phyloP scores from a whole-genome alignment of 2,888 invertebrate species.

The Tachina lurida region DNA sequence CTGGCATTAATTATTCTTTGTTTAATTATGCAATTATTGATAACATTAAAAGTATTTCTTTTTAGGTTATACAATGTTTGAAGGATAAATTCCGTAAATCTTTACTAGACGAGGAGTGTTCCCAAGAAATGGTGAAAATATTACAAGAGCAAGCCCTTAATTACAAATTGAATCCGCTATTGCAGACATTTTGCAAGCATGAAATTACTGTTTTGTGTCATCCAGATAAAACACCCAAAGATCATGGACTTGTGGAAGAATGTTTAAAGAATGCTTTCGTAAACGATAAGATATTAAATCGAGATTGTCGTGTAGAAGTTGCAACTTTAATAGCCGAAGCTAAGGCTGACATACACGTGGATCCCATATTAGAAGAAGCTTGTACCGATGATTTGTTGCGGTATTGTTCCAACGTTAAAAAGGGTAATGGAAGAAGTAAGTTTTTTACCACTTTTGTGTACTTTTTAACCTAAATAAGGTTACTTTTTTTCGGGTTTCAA shows the following conservation, averaged over 20 bases:
- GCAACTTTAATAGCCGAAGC: slow-evolving; percentile 94
- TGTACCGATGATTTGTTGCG: slow-evolving; percentile 93
- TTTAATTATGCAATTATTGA: too few relatives aligned
- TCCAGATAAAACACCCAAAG: slow-evolving; percentile 78
- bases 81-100: slow-evolving; percentile 91
- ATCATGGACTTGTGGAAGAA: slow-evolving; percentile 88
- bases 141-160: slow-evolving; percentile 95
- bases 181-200: slow-evolving; percentile 91
- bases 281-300: slow-evolving; percentile 88
- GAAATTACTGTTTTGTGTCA: slow-evolving; percentile 88
- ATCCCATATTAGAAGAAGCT: slow-evolving; percentile 94
- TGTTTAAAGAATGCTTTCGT: slow-evolving; percentile 94
- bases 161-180: slow-evolving; percentile 93
- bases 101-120: slow-evolving; percentile 89
- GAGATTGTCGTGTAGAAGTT: slow-evolving; percentile 92
- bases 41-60: neutral
- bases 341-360: slow-evolving; percentile 96
- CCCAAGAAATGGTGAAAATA: slow-evolving; percentile 91
- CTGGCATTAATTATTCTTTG: too few relatives aligned
- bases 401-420: slow-evolving; percentile 90
- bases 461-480: too few relatives aligned
- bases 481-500: too few relatives aligned
- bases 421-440: slow-evolving; percentile 95
- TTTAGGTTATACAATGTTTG: slow-evolving; percentile 88
- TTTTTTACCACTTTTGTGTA: slow-evolving; percentile 5